Conservation (phyloP, 2,888 invertebrate genomes). For the Morpho helenor region DNA sequence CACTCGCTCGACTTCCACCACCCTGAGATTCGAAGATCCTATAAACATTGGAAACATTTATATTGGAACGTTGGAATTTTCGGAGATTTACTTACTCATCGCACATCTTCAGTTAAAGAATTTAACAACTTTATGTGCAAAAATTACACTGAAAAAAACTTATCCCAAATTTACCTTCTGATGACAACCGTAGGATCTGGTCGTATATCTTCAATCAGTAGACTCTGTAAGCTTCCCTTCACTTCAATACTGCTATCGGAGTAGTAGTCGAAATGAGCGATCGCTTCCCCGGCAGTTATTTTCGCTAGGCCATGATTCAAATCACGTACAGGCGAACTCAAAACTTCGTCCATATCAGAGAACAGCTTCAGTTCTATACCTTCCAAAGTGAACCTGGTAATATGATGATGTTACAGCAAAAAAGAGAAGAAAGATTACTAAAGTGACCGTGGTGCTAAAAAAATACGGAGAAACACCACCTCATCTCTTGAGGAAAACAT, state of each 20-base stretch:
- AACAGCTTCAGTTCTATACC: conserved; percentile 85
- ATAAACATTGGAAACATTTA: conserved; percentile 18
- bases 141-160: neutral
- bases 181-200: conserved; percentile 81
- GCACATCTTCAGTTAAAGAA: too few species aligned
- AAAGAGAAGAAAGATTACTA: neutral
- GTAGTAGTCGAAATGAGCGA: conserved; percentile 80
- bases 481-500: neutral
- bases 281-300: conserved; percentile 83
- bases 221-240: conserved; percentile 83
- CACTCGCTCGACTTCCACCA: conserved; percentile 78
- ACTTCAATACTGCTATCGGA: conserved; percentile 85
- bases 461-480: neutral
- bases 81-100: too few species aligned
- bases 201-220: conserved; percentile 85
- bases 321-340: conserved; percentile 87
- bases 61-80: too few species aligned
- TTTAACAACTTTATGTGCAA: neutral
- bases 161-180: conserved; percentile 67
- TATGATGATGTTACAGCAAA: neutral
- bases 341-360: conserved; percentile 85
- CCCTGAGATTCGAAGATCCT: conserved; percentile 84
- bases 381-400: conserved; percentile 80
- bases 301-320: conserved; percentile 84
- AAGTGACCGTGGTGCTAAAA: neutral